Conservation (phyloP, 2,113 vertebrate genomes). For the Myiopsitta monachus region DNA sequence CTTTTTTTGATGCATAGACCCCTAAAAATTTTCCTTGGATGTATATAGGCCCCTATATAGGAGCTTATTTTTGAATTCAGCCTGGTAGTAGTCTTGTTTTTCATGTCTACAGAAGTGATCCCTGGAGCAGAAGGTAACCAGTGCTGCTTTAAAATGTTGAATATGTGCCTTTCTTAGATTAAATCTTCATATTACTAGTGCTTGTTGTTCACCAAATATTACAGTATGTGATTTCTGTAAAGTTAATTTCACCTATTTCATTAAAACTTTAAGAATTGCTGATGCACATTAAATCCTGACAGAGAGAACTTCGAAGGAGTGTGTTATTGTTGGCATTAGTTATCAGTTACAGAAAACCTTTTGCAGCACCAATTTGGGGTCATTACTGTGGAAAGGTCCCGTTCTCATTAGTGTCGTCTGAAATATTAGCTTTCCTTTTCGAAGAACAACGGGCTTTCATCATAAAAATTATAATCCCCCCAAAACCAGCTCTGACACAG, state of each 20-base stretch:
- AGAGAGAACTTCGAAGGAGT: not conserved
- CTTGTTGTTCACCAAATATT: fast-evolving
- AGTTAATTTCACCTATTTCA: not conserved
- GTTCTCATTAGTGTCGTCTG: not conserved
- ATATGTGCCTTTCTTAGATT: not conserved
- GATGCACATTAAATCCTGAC: not conserved
- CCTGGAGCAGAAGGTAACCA: not conserved
- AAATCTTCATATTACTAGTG: fast-evolving
- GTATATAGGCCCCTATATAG: fast-evolving
- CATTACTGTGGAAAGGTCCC: not conserved
- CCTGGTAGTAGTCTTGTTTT: not conserved
- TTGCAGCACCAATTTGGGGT: not conserved
- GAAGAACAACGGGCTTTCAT: not conserved
- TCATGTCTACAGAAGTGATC: not conserved
- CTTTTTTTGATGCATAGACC: not conserved
- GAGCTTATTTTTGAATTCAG: not conserved
- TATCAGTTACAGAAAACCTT: not conserved
- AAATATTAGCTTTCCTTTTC: not conserved
- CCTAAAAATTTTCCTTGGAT: not conserved
- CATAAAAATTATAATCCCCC: not conserved
- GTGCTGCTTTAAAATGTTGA: not conserved
- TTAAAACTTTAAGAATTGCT: not conserved
- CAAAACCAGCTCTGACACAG: not conserved
- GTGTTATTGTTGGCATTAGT: not conserved
- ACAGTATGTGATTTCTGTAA: not conserved